A percentile compares a stretch with the other conserved stretches of the same genome.
Conservation (phyloP, 1,140 invertebrate genomes). For the Venturia canescens region DNA sequence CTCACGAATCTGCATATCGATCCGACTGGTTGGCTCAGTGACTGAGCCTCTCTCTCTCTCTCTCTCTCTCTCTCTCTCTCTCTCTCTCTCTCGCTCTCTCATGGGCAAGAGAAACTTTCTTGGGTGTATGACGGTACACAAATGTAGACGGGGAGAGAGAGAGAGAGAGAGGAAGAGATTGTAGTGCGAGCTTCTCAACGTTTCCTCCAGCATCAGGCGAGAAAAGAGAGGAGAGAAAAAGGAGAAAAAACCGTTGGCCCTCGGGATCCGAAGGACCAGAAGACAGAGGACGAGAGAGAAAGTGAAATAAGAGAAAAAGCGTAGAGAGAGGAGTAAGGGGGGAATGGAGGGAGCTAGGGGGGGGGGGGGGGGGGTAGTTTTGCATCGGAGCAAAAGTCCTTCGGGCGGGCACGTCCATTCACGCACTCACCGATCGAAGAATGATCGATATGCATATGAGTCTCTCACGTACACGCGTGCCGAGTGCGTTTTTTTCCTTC, state of each 20-base stretch:
- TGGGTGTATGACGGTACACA: conserved; percentile 18
- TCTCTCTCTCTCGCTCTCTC: too few relatives aligned
- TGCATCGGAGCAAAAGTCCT: conserved; percentile 32
- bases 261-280: conserved; percentile 33
- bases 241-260: conserved; percentile 62
- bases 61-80: neutral
- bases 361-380: conserved; percentile 5
- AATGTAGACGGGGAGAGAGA: neutral
- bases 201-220: conserved; percentile 9
- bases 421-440: conserved; percentile 63
- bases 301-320: conserved; percentile 4
- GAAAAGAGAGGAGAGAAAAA: conserved; percentile 8
- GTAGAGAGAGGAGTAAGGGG: neutral
- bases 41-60: conserved; percentile 34
- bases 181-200: conserved; percentile 14
- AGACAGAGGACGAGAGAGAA: neutral
- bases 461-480: conserved; percentile 46
- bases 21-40: conserved; percentile 34
- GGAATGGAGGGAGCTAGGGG: neutral
- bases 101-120: conserved; percentile 35
- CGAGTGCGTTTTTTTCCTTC: conserved; percentile 41
- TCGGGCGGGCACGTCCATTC: conserved; percentile 52
- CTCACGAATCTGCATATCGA: conserved; percentile 44
- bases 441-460: conserved; percentile 74
- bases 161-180: neutral